phyloP scores from a whole-genome alignment of 1,140 invertebrate genomes.

The Drosophila setifemur region DNA sequence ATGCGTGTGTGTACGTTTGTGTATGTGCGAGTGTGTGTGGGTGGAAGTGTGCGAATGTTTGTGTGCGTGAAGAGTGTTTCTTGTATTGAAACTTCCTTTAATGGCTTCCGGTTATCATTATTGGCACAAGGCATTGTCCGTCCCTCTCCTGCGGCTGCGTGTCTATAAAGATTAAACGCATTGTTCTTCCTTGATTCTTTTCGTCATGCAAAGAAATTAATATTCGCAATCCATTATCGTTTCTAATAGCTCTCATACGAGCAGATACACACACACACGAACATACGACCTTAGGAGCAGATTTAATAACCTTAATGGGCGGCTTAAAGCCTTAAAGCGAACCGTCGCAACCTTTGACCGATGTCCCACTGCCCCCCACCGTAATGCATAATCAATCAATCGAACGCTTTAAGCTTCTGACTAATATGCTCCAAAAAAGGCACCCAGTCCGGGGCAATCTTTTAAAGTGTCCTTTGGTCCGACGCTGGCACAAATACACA shows the following conservation, averaged over 20 bases:
- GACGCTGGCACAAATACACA: neutral
- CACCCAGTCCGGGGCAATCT: conserved; percentile 36
- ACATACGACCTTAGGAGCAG: conserved; percentile 3
- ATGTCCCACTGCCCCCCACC: conserved; percentile 11
- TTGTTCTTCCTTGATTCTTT: conserved; percentile 75
- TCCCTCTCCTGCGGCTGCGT: conserved; percentile 50
- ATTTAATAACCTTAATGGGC: conserved; percentile 76
- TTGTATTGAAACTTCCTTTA: conserved; percentile 80
- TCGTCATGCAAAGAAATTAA: conserved; percentile 79
- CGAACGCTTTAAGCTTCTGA: conserved; percentile 74
- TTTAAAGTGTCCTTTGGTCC: conserved; percentile 66
- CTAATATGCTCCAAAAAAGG: conserved; percentile 60
- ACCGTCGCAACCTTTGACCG: conserved; percentile 37
- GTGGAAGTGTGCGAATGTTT: no score
- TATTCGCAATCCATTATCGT: conserved; percentile 78
- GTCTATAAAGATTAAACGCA: conserved; percentile 77
- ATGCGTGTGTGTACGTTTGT: conserved; percentile 21
- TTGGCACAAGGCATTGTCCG: conserved; percentile 63
- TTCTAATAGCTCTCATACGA: conserved; percentile 60
- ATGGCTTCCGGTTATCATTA: conserved; percentile 82
- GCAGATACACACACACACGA: conserved; percentile 8
- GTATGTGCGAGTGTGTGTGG: neutral
- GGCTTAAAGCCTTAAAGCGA: conserved; percentile 72
- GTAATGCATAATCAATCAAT: conserved; percentile 73
- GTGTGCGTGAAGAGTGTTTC: conserved; percentile 32